phyloP scores from a whole-genome alignment of 1,140 invertebrate species.

The Aphaenogaster rudis region DNA sequence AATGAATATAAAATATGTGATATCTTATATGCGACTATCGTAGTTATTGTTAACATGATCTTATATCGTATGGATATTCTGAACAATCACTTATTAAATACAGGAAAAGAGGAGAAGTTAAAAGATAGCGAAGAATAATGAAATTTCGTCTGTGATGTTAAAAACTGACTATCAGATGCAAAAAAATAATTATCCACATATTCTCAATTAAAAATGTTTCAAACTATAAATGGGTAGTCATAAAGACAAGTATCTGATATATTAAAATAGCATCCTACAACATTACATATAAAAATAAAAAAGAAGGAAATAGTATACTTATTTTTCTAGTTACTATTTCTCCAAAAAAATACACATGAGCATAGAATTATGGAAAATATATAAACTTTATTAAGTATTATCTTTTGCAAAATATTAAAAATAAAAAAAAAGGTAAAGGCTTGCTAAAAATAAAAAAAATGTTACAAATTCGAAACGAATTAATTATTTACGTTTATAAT shows the following conservation, averaged over 20 bases:
- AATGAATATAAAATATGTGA: constrained; percentile 19
- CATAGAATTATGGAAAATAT: constrained; percentile 43
- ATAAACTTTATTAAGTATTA: constrained; percentile 47
- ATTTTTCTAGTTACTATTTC: constrained; percentile 50
- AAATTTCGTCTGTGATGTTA: constrained; percentile 17
- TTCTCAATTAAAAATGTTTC: constrained; percentile 8
- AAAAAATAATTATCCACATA: constrained; percentile 11
- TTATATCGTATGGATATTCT: not conserved
- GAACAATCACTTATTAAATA: not conserved
- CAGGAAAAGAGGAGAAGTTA: constrained; percentile 5
- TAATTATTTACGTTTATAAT: constrained; percentile 52
- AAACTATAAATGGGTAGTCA: constrained; percentile 5
- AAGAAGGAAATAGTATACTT: constrained; percentile 32
- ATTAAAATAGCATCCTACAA: constrained; percentile 33
- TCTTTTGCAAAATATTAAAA: constrained; percentile 56
- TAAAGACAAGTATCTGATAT: not conserved
- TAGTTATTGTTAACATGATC: constrained; percentile 21
- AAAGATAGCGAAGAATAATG: not conserved
- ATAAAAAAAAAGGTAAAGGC: constrained; percentile 32
- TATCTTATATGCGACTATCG: not conserved
- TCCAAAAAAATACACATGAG: constrained; percentile 36
- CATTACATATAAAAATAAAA: constrained; percentile 23
- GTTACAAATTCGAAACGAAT: constrained; percentile 28
- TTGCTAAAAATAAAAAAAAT: constrained; percentile 52
- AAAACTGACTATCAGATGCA: constrained; percentile 1